These are phyloP conservation scores for Brienomyrus brachyistius DNA, from an alignment of 2,113 vertebrate genomes.

Conservation along the genomic window DNA sequence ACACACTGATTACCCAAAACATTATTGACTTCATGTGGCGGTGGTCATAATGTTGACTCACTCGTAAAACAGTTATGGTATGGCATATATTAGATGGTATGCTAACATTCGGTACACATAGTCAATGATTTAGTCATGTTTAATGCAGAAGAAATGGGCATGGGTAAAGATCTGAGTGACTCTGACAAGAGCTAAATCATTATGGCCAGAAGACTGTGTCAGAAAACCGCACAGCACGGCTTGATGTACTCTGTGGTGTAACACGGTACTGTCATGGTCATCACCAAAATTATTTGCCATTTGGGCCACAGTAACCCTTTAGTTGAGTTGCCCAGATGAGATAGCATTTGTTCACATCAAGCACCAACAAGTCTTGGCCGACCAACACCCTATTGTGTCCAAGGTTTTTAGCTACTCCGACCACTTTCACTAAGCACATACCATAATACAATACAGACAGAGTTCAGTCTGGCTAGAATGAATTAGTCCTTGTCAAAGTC, in stretches of 20 bases:
- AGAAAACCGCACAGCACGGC: not conserved
- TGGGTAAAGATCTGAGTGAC: not conserved
- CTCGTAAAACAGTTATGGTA: not conserved
- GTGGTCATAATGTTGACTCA: not conserved
- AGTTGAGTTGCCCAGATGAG: not conserved
- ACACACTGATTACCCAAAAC: not conserved
- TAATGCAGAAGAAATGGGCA: not conserved
- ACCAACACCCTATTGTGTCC: not conserved
- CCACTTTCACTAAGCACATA: not conserved
- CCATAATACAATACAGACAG: not conserved
- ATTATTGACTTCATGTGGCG: not conserved
- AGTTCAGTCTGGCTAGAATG: not conserved
- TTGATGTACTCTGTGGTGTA: not conserved
- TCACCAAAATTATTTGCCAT: not conserved
- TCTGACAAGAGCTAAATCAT: not conserved
- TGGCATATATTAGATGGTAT: not conserved
- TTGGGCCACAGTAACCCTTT: not conserved
- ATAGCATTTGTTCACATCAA: not conserved
- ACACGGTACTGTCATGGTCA: not conserved
- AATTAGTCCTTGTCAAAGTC: not conserved
- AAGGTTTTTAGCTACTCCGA: not conserved
- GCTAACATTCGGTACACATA: not conserved
- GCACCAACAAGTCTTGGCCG: not conserved
- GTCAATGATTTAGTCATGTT: not conserved
- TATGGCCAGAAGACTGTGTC: not conserved